These are phyloP conservation scores for Motacilla tschutschensis DNA, from an alignment of 2,113 vertebrate genomes.

Conservation along the genomic window DNA sequence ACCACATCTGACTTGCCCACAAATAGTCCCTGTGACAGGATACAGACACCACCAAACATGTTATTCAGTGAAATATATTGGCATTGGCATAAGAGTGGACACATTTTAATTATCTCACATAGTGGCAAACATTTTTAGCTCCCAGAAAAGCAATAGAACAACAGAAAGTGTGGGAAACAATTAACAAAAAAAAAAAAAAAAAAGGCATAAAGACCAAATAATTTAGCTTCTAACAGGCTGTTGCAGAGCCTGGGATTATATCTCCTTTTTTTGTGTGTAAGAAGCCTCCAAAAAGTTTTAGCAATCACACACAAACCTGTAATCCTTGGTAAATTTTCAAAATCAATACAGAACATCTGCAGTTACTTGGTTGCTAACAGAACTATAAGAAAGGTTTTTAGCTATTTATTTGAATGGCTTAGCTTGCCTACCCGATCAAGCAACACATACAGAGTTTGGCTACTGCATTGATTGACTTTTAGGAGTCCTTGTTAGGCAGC, in stretches of 20 bases:
- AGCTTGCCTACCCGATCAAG: not conserved
- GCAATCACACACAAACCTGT: not conserved
- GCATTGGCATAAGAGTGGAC: not conserved
- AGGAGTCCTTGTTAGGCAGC: conserved; percentile 6
- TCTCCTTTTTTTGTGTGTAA: not conserved
- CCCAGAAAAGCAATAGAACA: not conserved
- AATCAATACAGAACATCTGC: not conserved
- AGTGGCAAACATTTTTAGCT: not conserved
- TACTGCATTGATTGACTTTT: not conserved
- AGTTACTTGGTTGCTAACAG: not conserved
- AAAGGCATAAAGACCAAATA: not conserved
- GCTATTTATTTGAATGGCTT: not conserved
- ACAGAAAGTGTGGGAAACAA: not conserved
- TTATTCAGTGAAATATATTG: not conserved
- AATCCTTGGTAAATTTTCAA: not conserved
- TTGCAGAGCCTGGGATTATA: not conserved
- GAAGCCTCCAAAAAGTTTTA: not conserved
- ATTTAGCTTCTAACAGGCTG: not conserved
- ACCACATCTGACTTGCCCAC: conserved; percentile 10
- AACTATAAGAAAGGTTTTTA: not conserved
- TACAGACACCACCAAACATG: not conserved
- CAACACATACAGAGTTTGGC: not conserved
- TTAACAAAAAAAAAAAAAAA: not conserved
- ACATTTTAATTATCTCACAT: not conserved
- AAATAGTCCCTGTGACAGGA: not conserved